A percentile compares a stretch with the other conserved stretches of the same genome.
Evolutionary conservation across 1,140 invertebrate genomes (phyloP).

Genomic region (Hestina assimilis): DNA sequence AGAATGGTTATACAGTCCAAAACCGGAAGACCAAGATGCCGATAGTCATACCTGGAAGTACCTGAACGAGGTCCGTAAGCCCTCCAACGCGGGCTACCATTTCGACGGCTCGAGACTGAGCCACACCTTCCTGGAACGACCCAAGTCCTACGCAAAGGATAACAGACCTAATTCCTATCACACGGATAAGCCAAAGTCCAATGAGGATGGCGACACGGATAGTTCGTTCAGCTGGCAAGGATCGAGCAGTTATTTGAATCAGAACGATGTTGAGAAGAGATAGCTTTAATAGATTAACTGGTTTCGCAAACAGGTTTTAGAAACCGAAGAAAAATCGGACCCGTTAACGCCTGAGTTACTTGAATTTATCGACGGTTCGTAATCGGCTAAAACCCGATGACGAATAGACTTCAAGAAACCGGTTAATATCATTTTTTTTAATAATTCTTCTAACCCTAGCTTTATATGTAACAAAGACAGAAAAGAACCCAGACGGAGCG

Average conservation of each 20-base stretch:
- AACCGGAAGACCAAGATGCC: conserved; percentile 32
- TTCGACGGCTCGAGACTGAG: conserved; percentile 50
- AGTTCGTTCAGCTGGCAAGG: conserved; percentile 70
- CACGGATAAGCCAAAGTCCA: conserved; percentile 31
- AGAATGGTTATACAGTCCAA: conserved; percentile 68
- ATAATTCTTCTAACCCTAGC: no score
- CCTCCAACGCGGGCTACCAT: conserved; percentile 62
- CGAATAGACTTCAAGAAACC: no score
- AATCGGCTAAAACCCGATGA: no score
- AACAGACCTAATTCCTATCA: conserved; percentile 32
- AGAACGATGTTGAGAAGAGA: conserved; percentile 3
- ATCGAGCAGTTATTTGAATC: conserved; percentile 43
- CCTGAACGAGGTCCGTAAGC: conserved; percentile 57
- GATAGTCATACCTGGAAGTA: conserved; percentile 64
- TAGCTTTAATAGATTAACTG: background rate
- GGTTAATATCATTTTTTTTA: no score
- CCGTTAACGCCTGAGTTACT: no score
- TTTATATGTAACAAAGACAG: no score
- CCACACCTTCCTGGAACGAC: conserved; percentile 35
- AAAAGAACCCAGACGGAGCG: no score
- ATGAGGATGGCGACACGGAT: conserved; percentile 63
- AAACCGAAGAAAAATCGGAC: no score
- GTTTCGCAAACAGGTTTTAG: background rate
- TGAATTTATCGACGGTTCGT: no score
- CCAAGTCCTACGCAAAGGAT: conserved; percentile 33